phyloP scores from a whole-genome alignment of 2,888 invertebrate species.

The Macaria notata region DNA sequence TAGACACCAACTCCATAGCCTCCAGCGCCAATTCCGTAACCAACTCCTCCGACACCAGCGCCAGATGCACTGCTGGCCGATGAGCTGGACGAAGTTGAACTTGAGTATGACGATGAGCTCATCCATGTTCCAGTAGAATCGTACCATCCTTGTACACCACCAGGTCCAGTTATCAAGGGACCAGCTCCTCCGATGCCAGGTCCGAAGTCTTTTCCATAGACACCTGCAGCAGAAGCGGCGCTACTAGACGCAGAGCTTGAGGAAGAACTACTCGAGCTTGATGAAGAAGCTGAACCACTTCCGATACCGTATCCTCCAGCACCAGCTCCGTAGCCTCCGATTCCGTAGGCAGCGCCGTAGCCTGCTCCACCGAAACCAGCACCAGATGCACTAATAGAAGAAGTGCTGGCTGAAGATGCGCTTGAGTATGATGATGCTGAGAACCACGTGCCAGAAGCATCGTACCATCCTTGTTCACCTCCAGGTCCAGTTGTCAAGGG shows the following conservation, averaged over 20 bases:
- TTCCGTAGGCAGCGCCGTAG: background rate
- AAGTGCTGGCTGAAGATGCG: background rate
- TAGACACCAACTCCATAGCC: background rate
- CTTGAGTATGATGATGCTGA: too few species aligned
- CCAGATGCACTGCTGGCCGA: background rate
- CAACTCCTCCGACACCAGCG: background rate
- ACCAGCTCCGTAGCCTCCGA: background rate
- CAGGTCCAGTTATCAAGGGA: too few species aligned
- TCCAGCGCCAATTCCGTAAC: background rate
- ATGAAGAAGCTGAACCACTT: too few species aligned
- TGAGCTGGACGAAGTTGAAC: too few species aligned
- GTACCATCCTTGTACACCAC: too few species aligned
- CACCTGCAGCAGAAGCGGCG: too few species aligned
- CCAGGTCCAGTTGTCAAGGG: background rate
- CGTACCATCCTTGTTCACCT: background rate
- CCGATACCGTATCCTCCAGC: background rate
- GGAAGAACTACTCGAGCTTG: too few species aligned
- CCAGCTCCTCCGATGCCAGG: background rate
- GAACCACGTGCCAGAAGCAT: too few species aligned
- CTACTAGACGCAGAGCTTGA: too few species aligned
- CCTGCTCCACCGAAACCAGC: slow-evolving; percentile 2
- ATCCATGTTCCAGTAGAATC: too few species aligned
- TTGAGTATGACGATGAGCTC: too few species aligned
- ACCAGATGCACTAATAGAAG: background rate
- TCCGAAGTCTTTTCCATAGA: too few species aligned